Evolutionary conservation across 2,888 invertebrate species (phyloP).

Genomic region (Dynastes maya): DNA sequence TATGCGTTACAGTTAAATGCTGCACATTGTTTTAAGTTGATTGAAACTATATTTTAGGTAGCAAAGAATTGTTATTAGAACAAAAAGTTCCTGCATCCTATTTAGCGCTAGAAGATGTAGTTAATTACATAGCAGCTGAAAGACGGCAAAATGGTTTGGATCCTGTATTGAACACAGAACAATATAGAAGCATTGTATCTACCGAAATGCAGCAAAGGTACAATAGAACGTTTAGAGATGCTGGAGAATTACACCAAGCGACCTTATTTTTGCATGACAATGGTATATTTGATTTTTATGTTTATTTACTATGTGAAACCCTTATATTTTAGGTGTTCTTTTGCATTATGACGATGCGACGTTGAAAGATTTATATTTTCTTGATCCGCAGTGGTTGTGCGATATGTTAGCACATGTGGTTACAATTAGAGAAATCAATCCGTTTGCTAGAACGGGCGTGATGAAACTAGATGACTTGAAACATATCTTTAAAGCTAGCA

Average conservation of each 20-base stretch:
- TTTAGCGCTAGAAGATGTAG: slow-evolving; percentile 93
- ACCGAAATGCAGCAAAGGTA: slow-evolving; percentile 80
- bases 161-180: slow-evolving; percentile 88
- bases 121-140: slow-evolving; percentile 86
- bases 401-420: slow-evolving; percentile 98
- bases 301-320: not conserved
- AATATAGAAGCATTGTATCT: slow-evolving; percentile 78
- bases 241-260: slow-evolving; percentile 93
- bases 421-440: slow-evolving; percentile 97
- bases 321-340: slow-evolving; percentile 79
- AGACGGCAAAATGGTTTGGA: slow-evolving; percentile 79
- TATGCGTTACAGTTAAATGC: no score
- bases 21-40: not conserved
- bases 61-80: slow-evolving; percentile 91
- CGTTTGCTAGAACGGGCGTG: slow-evolving; percentile 91
- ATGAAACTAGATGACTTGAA: slow-evolving; percentile 96
- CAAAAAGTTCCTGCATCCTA: slow-evolving; percentile 98
- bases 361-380: slow-evolving; percentile 93
- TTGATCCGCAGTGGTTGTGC: slow-evolving; percentile 99
- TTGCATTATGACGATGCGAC: slow-evolving; percentile 96
- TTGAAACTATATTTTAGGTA: slow-evolving; percentile 72
- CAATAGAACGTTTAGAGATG: slow-evolving; percentile 86
- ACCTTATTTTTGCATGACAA: slow-evolving; percentile 98
- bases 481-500: slow-evolving; percentile 92
- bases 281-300: slow-evolving; percentile 72